phyloP scores from a whole-genome alignment of 2,888 invertebrate species.

The Onchidella celtica region DNA sequence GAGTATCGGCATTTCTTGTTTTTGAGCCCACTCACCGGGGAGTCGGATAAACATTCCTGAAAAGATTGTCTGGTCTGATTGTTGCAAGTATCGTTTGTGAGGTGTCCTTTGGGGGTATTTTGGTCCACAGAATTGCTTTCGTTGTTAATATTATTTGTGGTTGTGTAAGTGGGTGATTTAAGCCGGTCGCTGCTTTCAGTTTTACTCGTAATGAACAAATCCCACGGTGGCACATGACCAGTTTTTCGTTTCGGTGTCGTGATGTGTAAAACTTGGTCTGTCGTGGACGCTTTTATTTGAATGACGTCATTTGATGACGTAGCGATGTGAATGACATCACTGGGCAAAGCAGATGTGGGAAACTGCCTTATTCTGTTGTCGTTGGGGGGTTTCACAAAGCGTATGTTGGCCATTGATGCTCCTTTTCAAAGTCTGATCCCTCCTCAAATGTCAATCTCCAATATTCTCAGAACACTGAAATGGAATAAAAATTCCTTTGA shows the following conservation, averaged over 20 bases:
- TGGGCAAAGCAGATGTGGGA: background rate
- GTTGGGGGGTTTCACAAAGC: constrained; percentile 26
- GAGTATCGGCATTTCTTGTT: too few species aligned
- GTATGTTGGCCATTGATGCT: constrained; percentile 31
- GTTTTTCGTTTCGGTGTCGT: background rate
- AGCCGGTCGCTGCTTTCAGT: background rate
- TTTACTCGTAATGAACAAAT: constrained; percentile 34
- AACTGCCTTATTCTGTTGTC: constrained; percentile 26
- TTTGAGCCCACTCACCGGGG: too few species aligned
- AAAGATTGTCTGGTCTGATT: too few species aligned
- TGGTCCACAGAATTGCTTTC: background rate
- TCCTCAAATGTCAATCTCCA: background rate
- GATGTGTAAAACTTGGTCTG: background rate
- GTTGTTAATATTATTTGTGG: background rate
- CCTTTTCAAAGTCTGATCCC: too few species aligned
- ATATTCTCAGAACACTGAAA: background rate
- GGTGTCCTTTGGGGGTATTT: background rate
- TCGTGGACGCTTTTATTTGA: background rate
- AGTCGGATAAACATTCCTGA: background rate
- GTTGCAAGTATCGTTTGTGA: too few species aligned
- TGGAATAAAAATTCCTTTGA: too few species aligned
- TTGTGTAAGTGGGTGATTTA: background rate
- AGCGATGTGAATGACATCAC: constrained; percentile 19
- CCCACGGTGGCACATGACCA: background rate
- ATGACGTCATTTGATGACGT: background rate